Evolutionary conservation across 2,888 invertebrate genomes (phyloP).

Genomic region (Malthinus seriepunctatus): DNA sequence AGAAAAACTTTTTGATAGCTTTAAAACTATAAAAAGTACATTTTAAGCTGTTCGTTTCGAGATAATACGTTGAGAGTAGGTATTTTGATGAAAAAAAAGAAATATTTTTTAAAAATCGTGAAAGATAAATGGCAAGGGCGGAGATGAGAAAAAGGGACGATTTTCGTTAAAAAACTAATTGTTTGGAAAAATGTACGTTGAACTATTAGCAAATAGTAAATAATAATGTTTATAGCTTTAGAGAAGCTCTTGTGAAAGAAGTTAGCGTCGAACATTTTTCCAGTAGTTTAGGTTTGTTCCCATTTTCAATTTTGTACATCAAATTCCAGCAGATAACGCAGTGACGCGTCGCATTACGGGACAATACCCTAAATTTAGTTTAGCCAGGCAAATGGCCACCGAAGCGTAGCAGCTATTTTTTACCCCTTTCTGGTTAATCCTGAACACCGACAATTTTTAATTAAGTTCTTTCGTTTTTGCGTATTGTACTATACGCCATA

Average conservation of each 20-base stretch:
- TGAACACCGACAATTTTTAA: conserved; percentile 29
- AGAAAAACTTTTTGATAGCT: conserved; percentile 15
- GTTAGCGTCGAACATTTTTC: conserved; percentile 16
- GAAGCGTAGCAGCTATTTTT: conserved; percentile 27
- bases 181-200: conserved; percentile 3
- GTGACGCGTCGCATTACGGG: conserved; percentile 27
- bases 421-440: conserved; percentile 29
- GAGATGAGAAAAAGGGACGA: background rate
- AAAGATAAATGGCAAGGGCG: conserved; percentile 12
- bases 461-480: conserved; percentile 29
- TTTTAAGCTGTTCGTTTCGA: conserved; percentile 6
- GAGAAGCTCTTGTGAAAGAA: background rate
- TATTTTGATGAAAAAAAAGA: background rate
- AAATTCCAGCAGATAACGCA: conserved; percentile 27
- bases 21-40: conserved; percentile 16
- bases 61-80: conserved; percentile 7
- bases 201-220: conserved; percentile 7
- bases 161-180: conserved; percentile 3
- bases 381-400: conserved; percentile 22
- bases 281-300: conserved; percentile 21
- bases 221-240: conserved; percentile 4
- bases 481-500: conserved; percentile 22
- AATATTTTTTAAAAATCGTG: background rate
- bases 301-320: conserved; percentile 27
- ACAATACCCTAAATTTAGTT: conserved; percentile 28